Base-by-base conservation (phyloP, 2,797 vertebrate species). In the Alcedo atthis region DNA sequence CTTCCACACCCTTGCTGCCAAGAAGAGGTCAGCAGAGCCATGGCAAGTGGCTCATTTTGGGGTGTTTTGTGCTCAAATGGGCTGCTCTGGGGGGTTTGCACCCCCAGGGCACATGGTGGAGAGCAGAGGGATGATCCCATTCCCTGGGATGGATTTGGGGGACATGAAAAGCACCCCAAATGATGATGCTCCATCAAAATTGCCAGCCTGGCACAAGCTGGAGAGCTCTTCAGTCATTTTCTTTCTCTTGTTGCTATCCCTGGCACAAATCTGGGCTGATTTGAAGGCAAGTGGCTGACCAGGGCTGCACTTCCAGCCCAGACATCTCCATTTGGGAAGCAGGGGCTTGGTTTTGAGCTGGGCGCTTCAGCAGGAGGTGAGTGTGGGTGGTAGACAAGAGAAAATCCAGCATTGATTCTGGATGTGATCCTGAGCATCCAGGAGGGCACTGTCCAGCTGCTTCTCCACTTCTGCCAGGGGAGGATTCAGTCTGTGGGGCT, bases 171-270 rank as follows among this genome's bases (percentile, higher is more conserved):
- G 37, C 5, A 37, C 5, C 37, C 37, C 37, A 37, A 12, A 13
- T 37, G 37, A 13, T 37, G 37, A 5, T 37, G 37, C 89, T 96
- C 93, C 48, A 13, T 81, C 88, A 57, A 93, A 96, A 85, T 57
- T 30, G 87, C 45, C 79, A 96, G 95, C 94, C 87, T 92, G 90
- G 95, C 94, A 96, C 92, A 68, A 91, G 20, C 68, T 59, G 76
- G 62, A 64, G 70, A 91, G 94, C 89, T 67, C 85, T 92, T 92
- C 80, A 48, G 15, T 51, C 42, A 26, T 92, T 94, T 92, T 54
- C 28, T 46, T 68, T 53, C 37, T 20, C 2, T 45, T 71, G 1
- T 40, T 89, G 66, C 93, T 87, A 62, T 62, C 64, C 81, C 49
- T 86, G 91, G 81, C 40, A 5, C 79, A 73, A 81, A 5, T 49